Percentiles rank a stretch among this genome's conserved stretches.
Conservation (phyloP, 2,113 vertebrate species). For the Rhabdomys dilectus region DNA sequence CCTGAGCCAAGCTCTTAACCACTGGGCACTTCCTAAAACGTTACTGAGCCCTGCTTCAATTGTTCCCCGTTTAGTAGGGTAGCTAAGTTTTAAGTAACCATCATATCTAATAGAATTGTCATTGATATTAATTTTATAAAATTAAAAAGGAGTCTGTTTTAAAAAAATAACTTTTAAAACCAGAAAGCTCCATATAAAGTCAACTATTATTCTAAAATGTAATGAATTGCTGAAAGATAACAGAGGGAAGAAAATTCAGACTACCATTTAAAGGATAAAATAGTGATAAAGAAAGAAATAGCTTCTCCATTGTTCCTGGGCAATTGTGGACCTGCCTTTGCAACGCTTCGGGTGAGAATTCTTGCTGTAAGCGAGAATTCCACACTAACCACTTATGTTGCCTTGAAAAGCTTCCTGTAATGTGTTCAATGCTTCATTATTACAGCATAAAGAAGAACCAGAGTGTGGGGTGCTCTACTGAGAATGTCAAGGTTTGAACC, state of each 20-base stretch:
- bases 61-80: neutral
- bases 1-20: neutral
- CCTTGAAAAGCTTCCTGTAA: neutral
- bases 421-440: neutral
- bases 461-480: neutral
- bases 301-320: constrained; percentile 40
- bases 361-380: neutral
- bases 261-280: neutral
- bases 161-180: constrained; percentile 56
- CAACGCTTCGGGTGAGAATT: constrained; percentile 39
- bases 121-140: neutral
- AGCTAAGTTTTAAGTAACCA: neutral
- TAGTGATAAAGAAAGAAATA: constrained; percentile 28
- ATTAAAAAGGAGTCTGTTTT: constrained; percentile 1
- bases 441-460: constrained; percentile 3
- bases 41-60: neutral
- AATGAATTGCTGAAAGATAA: constrained; percentile 33
- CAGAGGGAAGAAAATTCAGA: neutral
- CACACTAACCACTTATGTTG: constrained; percentile 5
- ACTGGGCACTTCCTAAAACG: neutral
- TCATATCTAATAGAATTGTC: neutral
- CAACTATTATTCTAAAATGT: constrained; percentile 26
- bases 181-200: constrained; percentile 7
- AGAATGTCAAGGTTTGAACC: neutral
- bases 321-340: neutral